Percentiles rank a stretch among this genome's conserved stretches.
Evolutionary conservation across 2,797 vertebrate species (phyloP).

Genomic region (Bradypus variegatus): DNA sequence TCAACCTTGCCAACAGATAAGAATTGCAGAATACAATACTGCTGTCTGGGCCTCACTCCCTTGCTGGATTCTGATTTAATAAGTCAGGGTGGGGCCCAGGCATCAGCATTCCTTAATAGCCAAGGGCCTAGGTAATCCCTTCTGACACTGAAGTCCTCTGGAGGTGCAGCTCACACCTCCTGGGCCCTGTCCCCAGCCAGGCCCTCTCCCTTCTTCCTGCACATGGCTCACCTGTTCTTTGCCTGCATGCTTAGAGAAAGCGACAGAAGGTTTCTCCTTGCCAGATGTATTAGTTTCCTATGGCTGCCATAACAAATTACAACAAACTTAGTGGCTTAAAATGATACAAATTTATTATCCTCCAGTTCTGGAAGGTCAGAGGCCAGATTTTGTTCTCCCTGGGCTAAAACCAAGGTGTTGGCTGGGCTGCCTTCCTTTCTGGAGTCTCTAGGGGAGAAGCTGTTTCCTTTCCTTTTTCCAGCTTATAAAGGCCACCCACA

Average conservation of each 20-base stretch:
- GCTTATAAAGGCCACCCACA: neutral
- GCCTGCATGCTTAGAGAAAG: neutral
- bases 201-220: neutral
- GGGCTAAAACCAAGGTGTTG: neutral
- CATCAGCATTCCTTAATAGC: neutral
- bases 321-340: neutral
- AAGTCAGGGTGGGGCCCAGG: neutral
- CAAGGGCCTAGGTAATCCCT: neutral
- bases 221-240: neutral
- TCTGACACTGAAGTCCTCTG: neutral
- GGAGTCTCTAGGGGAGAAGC: neutral
- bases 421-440: neutral
- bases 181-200: neutral
- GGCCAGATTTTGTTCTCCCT: accelerated
- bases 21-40: neutral
- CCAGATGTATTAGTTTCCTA: neutral
- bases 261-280: neutral
- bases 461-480: neutral
- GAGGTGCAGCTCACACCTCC: neutral
- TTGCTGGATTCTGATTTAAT: neutral
- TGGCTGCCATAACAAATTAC: neutral
- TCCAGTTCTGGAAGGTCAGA: neutral
- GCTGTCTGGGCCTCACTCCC: neutral
- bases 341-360: neutral
- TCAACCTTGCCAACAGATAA: neutral